Evolutionary conservation across 2,888 invertebrate genomes (phyloP), one percentile per base, ranked within the genome.

Genomic region (Tetranychus piercei): DNA sequence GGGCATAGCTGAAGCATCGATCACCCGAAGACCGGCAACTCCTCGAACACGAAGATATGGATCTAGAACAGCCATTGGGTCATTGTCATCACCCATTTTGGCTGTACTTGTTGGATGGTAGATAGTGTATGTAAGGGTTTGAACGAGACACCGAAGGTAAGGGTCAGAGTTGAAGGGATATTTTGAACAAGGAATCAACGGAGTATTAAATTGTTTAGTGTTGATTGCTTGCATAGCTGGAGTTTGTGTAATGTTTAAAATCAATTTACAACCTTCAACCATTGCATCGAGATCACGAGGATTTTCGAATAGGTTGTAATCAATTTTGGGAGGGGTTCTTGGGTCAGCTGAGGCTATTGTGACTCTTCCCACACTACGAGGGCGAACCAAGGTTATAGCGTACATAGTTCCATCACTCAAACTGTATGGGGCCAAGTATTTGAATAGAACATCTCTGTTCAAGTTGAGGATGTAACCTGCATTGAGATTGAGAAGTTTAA

Each of bases 1-100:
- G 0, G 92, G 92, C 91, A 92, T 92, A 78, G 92, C 88, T 79
- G 90, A 90, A 55, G 91, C 91, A 80, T 92, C 92, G 79, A 92
- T 88, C 22, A 92, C 90, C 77, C 92, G 85, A 44, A 93, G 84
- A 15, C 90, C 89, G 74, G 87, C 83, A 0, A 93, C 84, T 1
- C 92, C 92, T 44, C 75, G 73, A 65, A 77, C 77, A 18, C 78
- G 71, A 6, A 78, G 74, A 34, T 78, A 75, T 4, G 76, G 74
- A 65, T 78, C 78, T 5, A 78, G 78, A 15, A 78, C 78, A 18
- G 78, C 77, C 75, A 74, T 74, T 7, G 76, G 77, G 69, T 78
- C 78, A 11, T 45, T 44, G 0, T 75, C 73, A 18, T 69, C 44
- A 15, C 78, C 78, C 73, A 73, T 73, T 73, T 73, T 73, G 23